phyloP scores from a whole-genome alignment of 2,888 invertebrate species.

The Caenorhabditis sp. region DNA sequence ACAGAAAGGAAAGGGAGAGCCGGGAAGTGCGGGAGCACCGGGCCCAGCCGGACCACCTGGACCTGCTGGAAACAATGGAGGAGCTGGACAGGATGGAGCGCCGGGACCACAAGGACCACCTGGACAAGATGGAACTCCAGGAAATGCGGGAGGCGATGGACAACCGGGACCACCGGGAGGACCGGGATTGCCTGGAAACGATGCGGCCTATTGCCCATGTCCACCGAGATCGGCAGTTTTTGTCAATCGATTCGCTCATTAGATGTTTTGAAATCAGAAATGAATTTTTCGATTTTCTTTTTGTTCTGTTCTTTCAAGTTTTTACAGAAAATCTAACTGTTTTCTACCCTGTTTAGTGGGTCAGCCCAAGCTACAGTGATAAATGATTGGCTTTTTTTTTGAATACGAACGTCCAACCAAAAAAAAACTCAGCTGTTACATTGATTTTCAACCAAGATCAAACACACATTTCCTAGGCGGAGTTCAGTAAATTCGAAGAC shows the following conservation, averaged over 20 bases:
- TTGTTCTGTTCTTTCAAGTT: neutral
- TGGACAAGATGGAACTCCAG: conserved; percentile 40
- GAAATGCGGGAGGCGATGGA: conserved; percentile 38
- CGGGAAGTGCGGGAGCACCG: conserved; percentile 36
- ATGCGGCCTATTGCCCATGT: conserved; percentile 53
- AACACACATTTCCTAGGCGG: too few relatives aligned
- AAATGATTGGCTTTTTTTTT: too few relatives aligned
- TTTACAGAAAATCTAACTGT: too few relatives aligned
- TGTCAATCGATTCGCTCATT: conserved; percentile 42
- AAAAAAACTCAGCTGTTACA: too few relatives aligned
- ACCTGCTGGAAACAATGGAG: conserved; percentile 36
- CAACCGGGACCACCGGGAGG: conserved; percentile 44
- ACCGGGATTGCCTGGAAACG: conserved; percentile 47
- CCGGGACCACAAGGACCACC: conserved; percentile 47
- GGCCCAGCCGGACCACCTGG: conserved; percentile 43
- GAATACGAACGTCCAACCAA: too few relatives aligned
- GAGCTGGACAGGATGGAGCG: conserved; percentile 33
- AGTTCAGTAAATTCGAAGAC: too few relatives aligned
- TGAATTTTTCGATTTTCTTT: conserved; percentile 4
- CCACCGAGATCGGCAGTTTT: conserved; percentile 50
- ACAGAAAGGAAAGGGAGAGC: conserved; percentile 40
- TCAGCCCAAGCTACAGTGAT: too few relatives aligned
- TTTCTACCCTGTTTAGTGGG: too few relatives aligned
- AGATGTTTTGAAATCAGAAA: neutral
- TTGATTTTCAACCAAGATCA: too few relatives aligned